Evolutionary conservation across 1,140 invertebrate species (phyloP).

Genomic region (Mycetomoellerius zeteki): DNA sequence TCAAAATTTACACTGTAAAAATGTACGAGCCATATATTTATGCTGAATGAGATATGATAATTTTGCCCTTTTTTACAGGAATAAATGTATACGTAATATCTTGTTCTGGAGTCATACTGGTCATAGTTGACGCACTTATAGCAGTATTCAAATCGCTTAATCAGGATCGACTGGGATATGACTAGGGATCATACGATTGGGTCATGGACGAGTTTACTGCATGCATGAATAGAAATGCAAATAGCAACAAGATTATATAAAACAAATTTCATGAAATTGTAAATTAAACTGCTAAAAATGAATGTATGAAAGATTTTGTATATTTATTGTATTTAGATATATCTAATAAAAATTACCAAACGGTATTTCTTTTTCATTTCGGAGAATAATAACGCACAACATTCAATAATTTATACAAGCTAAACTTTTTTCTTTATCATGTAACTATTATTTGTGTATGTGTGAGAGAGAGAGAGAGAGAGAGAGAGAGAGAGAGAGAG

Average conservation of each 20-base stretch:
- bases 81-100: neutral
- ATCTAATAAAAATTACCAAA: slow-evolving; percentile 26
- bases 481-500: too few species aligned
- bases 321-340: slow-evolving; percentile 8
- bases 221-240: neutral
- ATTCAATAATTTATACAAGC: neutral
- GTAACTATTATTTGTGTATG: neutral
- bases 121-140: neutral
- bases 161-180: neutral
- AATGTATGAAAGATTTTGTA: neutral
- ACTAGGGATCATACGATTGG: neutral
- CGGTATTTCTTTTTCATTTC: neutral
- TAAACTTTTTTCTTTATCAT: neutral
- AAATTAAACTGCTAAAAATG: neutral
- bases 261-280: neutral
- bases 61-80: slow-evolving; percentile 20
- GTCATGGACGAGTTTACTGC: neutral
- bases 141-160: neutral
- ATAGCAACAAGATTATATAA: neutral
- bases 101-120: neutral
- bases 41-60: neutral
- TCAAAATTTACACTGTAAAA: too few species aligned
- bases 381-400: neutral
- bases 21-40: neutral
- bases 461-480: too few species aligned